These are phyloP conservation scores for Zaprionus kolodkinae DNA, from an alignment of 1,140 invertebrate genomes.

Conservation along the genomic window DNA sequence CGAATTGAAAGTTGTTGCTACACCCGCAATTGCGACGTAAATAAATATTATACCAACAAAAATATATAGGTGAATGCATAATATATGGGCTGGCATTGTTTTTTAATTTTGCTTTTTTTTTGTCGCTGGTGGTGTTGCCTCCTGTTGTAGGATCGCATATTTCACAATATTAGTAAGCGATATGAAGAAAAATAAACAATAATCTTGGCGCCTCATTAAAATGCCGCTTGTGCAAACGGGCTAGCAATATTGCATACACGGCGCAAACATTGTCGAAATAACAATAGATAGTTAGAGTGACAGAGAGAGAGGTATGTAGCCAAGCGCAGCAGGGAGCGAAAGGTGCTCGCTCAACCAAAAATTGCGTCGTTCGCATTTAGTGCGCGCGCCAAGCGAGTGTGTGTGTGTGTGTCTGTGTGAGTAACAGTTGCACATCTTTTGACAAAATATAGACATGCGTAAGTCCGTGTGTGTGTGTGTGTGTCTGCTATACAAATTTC, in stretches of 20 bases:
- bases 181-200: constrained; percentile 29
- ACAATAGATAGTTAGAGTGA: constrained; percentile 43
- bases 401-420: constrained; percentile 10
- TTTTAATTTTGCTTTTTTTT: not conserved
- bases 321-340: constrained; percentile 19
- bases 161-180: constrained; percentile 28
- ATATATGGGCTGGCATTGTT: not conserved
- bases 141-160: constrained; percentile 19
- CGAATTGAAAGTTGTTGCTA: not conserved
- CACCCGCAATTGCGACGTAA: not conserved
- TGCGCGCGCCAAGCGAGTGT: constrained; percentile 27
- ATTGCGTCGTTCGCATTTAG: constrained; percentile 68
- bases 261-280: constrained; percentile 20
- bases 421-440: constrained; percentile 45
- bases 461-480: not conserved
- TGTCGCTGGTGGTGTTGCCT: not conserved
- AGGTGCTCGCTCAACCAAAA: constrained; percentile 41
- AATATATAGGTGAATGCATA: not conserved
- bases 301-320: constrained; percentile 29
- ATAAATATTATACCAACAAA: not conserved
- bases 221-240: constrained; percentile 42
- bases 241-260: constrained; percentile 36
- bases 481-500: not conserved
- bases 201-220: constrained; percentile 42
- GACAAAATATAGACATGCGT: not conserved